Conservation (phyloP, 2,888 invertebrate genomes). For the Anorthoa munda region DNA sequence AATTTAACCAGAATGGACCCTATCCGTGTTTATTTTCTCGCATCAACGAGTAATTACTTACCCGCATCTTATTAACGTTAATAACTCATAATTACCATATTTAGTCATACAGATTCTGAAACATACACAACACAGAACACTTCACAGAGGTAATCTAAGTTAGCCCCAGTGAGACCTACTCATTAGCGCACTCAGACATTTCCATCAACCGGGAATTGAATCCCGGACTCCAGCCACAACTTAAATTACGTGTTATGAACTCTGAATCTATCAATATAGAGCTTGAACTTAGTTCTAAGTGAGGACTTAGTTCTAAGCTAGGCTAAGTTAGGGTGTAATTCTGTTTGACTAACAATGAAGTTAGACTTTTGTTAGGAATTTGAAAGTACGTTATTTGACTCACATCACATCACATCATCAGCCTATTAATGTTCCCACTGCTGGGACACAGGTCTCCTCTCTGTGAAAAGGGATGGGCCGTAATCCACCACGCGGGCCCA, state of each 20-base stretch:
- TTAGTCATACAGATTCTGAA: too few species aligned
- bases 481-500: too few species aligned
- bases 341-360: slow-evolving; percentile 9
- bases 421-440: too few species aligned
- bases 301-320: slow-evolving; percentile 13
- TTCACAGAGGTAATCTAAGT: slow-evolving; percentile 14
- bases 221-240: slow-evolving; percentile 30
- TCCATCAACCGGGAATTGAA: slow-evolving; percentile 37
- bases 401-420: too few species aligned
- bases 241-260: slow-evolving; percentile 49
- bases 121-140: not conserved
- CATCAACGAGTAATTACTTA: too few species aligned
- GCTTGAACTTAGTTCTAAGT: slow-evolving; percentile 29
- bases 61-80: too few species aligned
- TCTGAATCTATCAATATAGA: slow-evolving; percentile 37
- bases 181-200: slow-evolving; percentile 18
- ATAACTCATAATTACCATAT: too few species aligned
- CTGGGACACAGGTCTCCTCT: too few species aligned
- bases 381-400: slow-evolving; percentile 1
- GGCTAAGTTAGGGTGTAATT: slow-evolving; percentile 20
- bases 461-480: too few species aligned
- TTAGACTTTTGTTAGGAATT: not conserved
- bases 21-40: too few species aligned
- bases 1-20: too few species aligned
- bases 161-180: not conserved